Base-by-base conservation (phyloP, 2,888 invertebrate genomes). In the Serrognathus titanus region DNA sequence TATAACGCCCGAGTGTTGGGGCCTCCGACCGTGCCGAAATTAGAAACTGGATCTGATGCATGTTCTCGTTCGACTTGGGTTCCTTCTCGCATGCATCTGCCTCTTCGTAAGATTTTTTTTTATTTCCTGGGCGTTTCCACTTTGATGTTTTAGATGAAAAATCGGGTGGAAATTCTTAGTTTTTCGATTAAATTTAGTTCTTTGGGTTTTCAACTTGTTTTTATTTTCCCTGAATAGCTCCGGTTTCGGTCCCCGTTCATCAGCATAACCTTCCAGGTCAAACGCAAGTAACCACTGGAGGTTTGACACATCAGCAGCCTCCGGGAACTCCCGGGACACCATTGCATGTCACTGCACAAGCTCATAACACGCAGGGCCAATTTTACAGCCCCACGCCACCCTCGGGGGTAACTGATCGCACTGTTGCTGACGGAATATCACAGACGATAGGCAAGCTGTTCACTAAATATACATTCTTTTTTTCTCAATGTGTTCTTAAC, bases 31-130 rank as follows among this genome's bases (percentile, higher is more conserved):
- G 67, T 82, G 36, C 82, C 84, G 37, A 85, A 85, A 75, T 71
- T 84, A 66, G 84, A 84, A 68, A 66, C 70, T 70, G 83, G 82
- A 16, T 81, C 82, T 43, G 84, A 84, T 65, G 80, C 81, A 46
- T 83, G 84, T 67, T 82, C 83, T 53, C 77, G 84, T 63, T 78
- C 82, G 59, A 83, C 83, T 78, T 85, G 85, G 85, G 80, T 85
- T 75, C 85, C 85, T 63, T 82, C 84, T 75, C 77, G 83, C 80
- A 83, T 85, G 80, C 83, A 83, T 71, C 83, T 85, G 79, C 80
- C 81, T 66, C 84, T 84, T 82, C 80, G 85, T 85, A 85, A 85
- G 85, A 82, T 80, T 80, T 73, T 71, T 72, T 59, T 64, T 66
- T 55, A 64, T 61, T 61, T 62, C 55, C 60, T 66, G 53, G 50